These are phyloP conservation scores for Reticulitermes lucifugus DNA, from an alignment of 2,888 invertebrate species.

Conservation along the genomic window DNA sequence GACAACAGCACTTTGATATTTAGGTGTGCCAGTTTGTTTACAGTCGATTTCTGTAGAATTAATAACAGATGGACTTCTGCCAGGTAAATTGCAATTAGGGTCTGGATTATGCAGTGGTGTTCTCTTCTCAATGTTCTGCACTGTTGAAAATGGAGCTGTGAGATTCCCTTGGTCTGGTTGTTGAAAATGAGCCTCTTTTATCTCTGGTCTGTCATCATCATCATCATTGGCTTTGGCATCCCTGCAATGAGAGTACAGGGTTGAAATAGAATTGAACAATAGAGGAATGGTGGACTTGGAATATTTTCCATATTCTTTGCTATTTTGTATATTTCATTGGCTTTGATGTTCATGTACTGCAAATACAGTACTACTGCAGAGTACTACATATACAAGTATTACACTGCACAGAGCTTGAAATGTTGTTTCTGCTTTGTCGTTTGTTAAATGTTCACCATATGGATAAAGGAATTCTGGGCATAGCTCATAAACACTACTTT, in stretches of 20 bases:
- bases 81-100: background rate
- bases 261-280: too few relatives aligned
- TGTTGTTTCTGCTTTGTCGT: too few relatives aligned
- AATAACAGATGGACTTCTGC: background rate
- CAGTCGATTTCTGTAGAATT: background rate
- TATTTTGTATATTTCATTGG: too few relatives aligned
- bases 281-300: too few relatives aligned
- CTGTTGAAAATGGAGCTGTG: background rate
- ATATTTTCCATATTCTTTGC: too few relatives aligned
- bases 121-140: background rate
- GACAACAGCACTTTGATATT: background rate
- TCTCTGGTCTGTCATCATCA: background rate
- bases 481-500: too few relatives aligned
- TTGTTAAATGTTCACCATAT: too few relatives aligned
- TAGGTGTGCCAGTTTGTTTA: background rate
- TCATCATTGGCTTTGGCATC: background rate
- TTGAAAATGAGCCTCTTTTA: background rate
- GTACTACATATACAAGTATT: too few relatives aligned
- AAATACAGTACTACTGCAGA: too few relatives aligned
- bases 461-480: too few relatives aligned
- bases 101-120: background rate
- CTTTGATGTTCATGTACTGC: too few relatives aligned
- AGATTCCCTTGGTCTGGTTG: background rate
- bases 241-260: background rate
- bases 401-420: too few relatives aligned